phyloP scores from a whole-genome alignment of 1,140 invertebrate genomes.

The Lucilia sericata region DNA sequence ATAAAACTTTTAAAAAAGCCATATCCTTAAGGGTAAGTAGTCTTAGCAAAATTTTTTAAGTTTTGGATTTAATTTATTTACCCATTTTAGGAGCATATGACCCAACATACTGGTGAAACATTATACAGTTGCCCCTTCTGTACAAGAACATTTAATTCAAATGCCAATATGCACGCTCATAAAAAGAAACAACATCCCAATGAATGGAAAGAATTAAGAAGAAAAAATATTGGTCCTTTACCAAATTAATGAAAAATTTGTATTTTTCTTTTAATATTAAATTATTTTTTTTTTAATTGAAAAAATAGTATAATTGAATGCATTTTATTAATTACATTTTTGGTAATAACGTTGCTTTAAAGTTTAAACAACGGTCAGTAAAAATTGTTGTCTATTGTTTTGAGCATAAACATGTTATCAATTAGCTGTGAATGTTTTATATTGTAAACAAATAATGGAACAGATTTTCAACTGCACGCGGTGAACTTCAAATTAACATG shows the following conservation, averaged over 20 bases:
- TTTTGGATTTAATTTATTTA: not conserved
- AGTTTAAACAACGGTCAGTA: too few species aligned
- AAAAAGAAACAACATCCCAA: conserved; percentile 65
- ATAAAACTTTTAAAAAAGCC: conserved; percentile 66
- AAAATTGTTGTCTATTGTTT: too few species aligned
- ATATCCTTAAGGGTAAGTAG: conserved; percentile 58
- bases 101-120: conserved; percentile 63
- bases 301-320: too few species aligned
- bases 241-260: not conserved
- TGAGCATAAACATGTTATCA: not conserved
- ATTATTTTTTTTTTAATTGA: too few species aligned
- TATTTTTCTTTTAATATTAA: too few species aligned
- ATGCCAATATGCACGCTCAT: conserved; percentile 66
- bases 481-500: not conserved
- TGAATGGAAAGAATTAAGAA: conserved; percentile 64
- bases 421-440: not conserved
- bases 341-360: too few species aligned
- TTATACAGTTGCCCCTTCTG: conserved; percentile 65
- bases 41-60: not conserved
- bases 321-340: too few species aligned
- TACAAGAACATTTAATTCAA: conserved; percentile 63
- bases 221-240: conserved; percentile 57
- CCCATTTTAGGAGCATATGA: conserved; percentile 60
- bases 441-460: not conserved
- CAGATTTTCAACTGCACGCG: not conserved